Evolutionary conservation across 1,140 invertebrate genomes (phyloP).

Genomic region (Samia ricini): DNA sequence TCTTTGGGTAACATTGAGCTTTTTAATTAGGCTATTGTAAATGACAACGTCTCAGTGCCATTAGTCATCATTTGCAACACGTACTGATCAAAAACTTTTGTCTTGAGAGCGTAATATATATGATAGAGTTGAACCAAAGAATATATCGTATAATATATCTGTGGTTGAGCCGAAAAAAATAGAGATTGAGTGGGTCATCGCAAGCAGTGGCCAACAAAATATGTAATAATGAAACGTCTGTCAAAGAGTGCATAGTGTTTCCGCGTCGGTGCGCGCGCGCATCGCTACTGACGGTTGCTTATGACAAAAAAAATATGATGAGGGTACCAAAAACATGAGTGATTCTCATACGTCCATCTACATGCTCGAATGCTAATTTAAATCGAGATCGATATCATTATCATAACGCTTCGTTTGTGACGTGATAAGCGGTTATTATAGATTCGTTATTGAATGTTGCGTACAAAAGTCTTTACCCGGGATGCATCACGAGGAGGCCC

Average conservation of each 20-base stretch:
- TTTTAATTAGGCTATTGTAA: too few relatives aligned
- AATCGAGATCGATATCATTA: neutral
- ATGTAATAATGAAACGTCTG: neutral
- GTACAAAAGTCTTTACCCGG: too few relatives aligned
- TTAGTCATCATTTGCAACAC: too few relatives aligned
- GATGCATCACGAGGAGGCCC: too few relatives aligned
- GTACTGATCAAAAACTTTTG: too few relatives aligned
- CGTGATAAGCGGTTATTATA: neutral
- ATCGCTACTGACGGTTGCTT: slow-evolving; percentile 7
- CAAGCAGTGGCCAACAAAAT: neutral
- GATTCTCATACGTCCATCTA: neutral
- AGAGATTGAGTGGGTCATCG: too few relatives aligned
- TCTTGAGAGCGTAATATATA: too few relatives aligned
- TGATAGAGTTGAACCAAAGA: too few relatives aligned
- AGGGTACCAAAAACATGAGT: neutral
- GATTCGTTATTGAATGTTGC: neutral
- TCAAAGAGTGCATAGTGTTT: neutral
- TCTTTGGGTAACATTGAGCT: too few relatives aligned
- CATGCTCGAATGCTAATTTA: neutral
- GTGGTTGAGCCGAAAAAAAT: too few relatives aligned
- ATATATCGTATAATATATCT: too few relatives aligned
- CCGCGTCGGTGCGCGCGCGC: slow-evolving; percentile 1
- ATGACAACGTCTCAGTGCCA: too few relatives aligned
- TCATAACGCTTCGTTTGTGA: neutral
- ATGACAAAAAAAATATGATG: neutral